These are phyloP conservation scores for Adela reaumurella DNA, from an alignment of 2,888 invertebrate genomes.

Conservation along the genomic window DNA sequence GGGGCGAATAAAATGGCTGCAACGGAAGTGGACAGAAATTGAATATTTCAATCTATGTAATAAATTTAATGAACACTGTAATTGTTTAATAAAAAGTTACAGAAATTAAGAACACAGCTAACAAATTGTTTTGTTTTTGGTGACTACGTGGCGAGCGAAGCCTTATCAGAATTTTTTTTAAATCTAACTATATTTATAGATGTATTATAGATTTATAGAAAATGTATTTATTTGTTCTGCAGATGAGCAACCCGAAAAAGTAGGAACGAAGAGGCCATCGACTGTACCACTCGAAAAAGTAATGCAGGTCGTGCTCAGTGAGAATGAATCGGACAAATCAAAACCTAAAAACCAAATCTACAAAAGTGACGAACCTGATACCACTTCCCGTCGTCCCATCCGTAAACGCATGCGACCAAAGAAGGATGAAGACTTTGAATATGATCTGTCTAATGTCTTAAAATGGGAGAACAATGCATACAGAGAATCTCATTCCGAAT, in stretches of 20 bases:
- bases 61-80: too few relatives aligned
- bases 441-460: constrained; percentile 60
- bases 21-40: too few relatives aligned
- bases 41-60: too few relatives aligned
- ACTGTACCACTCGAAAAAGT: constrained; percentile 19
- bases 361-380: constrained; percentile 18
- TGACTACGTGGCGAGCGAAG: too few relatives aligned
- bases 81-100: too few relatives aligned
- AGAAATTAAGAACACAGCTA: too few relatives aligned
- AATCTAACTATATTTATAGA: too few relatives aligned
- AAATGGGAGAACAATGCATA: constrained; percentile 52
- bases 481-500: constrained; percentile 21
- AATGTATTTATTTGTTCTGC: constrained; percentile 7
- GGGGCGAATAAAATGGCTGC: too few relatives aligned
- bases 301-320: constrained; percentile 14
- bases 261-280: constrained; percentile 10
- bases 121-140: too few relatives aligned
- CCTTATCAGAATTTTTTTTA: too few relatives aligned
- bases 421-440: constrained; percentile 69
- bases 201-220: too few relatives aligned
- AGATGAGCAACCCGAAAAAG: constrained; percentile 24
- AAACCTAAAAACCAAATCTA: constrained; percentile 25
- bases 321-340: constrained; percentile 20
- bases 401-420: constrained; percentile 63
- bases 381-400: constrained; percentile 52